Conservation (phyloP, 92 coral and sea anemone species). For the Scolanthus callimorphus region DNA sequence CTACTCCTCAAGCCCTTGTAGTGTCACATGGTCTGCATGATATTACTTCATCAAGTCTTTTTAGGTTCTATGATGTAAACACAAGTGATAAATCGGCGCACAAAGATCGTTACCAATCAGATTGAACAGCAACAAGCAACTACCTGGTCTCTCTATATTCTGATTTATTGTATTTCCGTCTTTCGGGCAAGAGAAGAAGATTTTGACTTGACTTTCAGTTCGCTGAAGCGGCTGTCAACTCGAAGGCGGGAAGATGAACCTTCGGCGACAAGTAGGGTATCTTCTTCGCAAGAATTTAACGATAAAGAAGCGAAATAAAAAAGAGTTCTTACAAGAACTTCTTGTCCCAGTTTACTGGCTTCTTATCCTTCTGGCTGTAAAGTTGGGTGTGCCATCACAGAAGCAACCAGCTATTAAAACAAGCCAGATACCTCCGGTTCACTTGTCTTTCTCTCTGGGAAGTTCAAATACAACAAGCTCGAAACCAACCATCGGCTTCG, state of each 20-base stretch:
- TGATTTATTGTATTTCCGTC: too few species aligned
- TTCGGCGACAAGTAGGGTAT: slow-evolving; percentile 58
- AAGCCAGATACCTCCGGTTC: slow-evolving; percentile 43
- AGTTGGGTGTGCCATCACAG: slow-evolving; percentile 10
- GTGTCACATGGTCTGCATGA: too few species aligned
- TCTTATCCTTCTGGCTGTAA: slow-evolving; percentile 41
- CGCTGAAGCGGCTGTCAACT: too few species aligned
- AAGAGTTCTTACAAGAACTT: slow-evolving; percentile 71
- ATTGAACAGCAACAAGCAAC: too few species aligned
- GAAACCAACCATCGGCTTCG: slow-evolving; percentile 31
- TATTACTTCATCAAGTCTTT: too few species aligned
- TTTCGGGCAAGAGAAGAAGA: too few species aligned
- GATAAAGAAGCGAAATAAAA: slow-evolving; percentile 66
- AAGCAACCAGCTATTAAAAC: slow-evolving; percentile 48
- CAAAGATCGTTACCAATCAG: too few species aligned
- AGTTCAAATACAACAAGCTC: background rate
- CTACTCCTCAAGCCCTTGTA: too few species aligned
- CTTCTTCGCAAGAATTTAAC: slow-evolving; percentile 65
- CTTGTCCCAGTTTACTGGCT: slow-evolving; percentile 78
- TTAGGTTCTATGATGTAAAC: too few species aligned
- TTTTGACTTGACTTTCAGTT: too few species aligned
- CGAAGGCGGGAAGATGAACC: slow-evolving; percentile 68
- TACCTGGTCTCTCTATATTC: too few species aligned
- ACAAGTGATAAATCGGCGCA: too few species aligned
- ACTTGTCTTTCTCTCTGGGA: slow-evolving; percentile 4